phyloP scores from a whole-genome alignment of 2,797 vertebrate genomes.

The Tolypeutes matacus region DNA sequence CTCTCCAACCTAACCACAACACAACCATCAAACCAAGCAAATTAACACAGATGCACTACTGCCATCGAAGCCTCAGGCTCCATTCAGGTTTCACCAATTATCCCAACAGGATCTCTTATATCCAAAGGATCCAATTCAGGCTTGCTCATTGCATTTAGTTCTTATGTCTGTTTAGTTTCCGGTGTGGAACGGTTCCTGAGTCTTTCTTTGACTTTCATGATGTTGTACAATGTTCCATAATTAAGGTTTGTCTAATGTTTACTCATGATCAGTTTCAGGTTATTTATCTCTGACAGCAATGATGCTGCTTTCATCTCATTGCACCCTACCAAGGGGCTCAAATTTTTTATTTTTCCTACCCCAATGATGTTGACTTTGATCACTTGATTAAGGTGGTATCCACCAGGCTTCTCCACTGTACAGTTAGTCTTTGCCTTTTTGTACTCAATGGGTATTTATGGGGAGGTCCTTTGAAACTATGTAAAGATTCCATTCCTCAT shows the following conservation, averaged over 20 bases:
- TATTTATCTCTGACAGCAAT: too few relatives aligned
- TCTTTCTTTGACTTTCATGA: not conserved
- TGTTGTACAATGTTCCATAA: not conserved
- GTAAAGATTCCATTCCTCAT: not conserved
- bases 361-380: not conserved
- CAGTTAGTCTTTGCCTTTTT: not conserved
- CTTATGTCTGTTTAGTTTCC: not conserved
- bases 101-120: not conserved
- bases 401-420: not conserved
- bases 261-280: not conserved
- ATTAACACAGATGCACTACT: not conserved
- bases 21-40: not conserved
- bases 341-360: not conserved
- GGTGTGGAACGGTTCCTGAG: not conserved
- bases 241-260: not conserved
- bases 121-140: not conserved
- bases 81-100: not conserved
- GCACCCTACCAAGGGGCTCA: not conserved
- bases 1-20: not conserved
- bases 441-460: not conserved
- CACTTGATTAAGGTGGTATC: not conserved
- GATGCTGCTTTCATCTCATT: not conserved
- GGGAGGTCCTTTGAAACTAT: not conserved
- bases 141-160: not conserved
- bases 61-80: not conserved